Evolutionary conservation across 2,797 vertebrate genomes (phyloP), one percentile per base, ranked within the genome.

Genomic region (Bucorvus abyssinicus): DNA sequence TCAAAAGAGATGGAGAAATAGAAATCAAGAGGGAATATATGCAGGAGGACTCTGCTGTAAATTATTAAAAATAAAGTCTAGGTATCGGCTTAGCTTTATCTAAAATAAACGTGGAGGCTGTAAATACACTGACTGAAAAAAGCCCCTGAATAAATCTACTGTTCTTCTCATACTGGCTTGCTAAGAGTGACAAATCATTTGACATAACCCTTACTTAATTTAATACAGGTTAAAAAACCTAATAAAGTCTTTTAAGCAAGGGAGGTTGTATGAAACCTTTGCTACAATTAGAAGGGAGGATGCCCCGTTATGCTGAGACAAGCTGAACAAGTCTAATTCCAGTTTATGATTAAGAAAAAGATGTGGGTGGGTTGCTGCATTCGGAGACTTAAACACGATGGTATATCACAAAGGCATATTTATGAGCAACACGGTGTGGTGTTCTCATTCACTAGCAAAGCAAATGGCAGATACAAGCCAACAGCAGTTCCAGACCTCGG

Each of bases 111-210:
- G 29, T 69, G n/a, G 53, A 90, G 27, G 34, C 24, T 88, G 15
- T 82, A 92, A 94, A 95, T 74, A 85, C 9, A 53, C 21, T 80
- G 84, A 79, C 65, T 93, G 71, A 45, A 61, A 94, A 92, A 91
- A 55, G 15, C 65, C 10, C 4, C 42, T 59, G 59, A 89, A 85
- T 80, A 92, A 80, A 89, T 77, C 56, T 77, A 53, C 40, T 57
- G 24, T 84, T 91, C 30, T 10, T 84, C 75, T 55, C 71, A 21
- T 63, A 36, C 32, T 75, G 45, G 23, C 56, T 89, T 80, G 30
- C 82, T 80, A 64, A 87, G 68, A 87, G 26, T 80, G 52, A 91
- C 53, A 85, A 91, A 90, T 92, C 8, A 3, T 74, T 87, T 90
- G 89, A 87, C 44, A 89, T 60, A 92, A 67, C 40, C 55, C n/a